Evolutionary conservation across 1,140 invertebrate genomes (phyloP).

Genomic region (Aphelinus certus): DNA sequence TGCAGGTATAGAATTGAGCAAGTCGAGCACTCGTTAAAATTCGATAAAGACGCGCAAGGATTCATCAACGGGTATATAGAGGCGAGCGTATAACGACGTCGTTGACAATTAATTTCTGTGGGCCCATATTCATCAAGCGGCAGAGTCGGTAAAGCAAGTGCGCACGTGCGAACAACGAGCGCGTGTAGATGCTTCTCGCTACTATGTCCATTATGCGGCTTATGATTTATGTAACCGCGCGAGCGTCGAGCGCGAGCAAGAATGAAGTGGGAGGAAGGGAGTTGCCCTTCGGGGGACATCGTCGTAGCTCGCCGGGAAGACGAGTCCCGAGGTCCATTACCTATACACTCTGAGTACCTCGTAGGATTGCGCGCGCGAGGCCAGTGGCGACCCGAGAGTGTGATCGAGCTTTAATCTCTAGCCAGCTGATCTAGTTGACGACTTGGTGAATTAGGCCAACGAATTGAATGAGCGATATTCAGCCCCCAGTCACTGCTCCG

Average conservation of each 20-base stretch:
- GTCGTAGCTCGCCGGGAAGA: not conserved
- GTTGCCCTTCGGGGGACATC: too few relatives aligned
- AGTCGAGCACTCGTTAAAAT: too few relatives aligned
- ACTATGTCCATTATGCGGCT: conserved; percentile 12
- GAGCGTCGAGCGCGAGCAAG: not conserved
- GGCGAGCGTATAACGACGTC: not conserved
- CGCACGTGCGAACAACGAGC: not conserved
- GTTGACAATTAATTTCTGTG: conserved; percentile 15
- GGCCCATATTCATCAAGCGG: conserved; percentile 5
- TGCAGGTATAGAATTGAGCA: too few relatives aligned
- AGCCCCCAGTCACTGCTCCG: too few relatives aligned
- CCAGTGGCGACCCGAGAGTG: not conserved
- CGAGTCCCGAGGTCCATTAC: conserved; percentile 2
- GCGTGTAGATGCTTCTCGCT: not conserved
- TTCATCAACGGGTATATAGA: too few relatives aligned
- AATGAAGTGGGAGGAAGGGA: not conserved
- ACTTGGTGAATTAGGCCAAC: conserved; percentile 24
- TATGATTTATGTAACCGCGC: not conserved
- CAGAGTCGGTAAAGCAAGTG: not conserved
- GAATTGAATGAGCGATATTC: not conserved
- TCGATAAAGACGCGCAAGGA: too few relatives aligned
- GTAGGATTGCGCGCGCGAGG: too few relatives aligned
- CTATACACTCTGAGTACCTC: not conserved
- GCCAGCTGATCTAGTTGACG: conserved; percentile 11
- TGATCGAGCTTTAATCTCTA: conserved; percentile 28